These are phyloP conservation scores for Lysandra bellargus DNA, from an alignment of 2,888 invertebrate genomes.

Conservation along the genomic window DNA sequence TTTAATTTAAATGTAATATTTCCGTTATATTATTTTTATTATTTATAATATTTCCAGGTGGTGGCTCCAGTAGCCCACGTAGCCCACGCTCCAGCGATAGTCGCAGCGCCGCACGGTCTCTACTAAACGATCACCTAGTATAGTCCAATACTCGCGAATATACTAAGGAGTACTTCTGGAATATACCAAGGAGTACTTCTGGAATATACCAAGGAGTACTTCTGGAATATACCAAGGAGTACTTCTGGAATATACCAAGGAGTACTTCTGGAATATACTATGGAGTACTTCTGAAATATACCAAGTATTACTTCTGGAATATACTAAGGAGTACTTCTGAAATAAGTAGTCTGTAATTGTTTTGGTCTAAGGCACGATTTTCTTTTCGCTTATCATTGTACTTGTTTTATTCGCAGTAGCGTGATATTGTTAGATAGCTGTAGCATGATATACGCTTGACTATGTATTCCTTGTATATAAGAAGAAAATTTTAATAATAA, in stretches of 20 bases:
- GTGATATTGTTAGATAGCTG: neutral
- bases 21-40: neutral
- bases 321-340: constrained; percentile 3
- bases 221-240: neutral
- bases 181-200: neutral
- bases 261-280: neutral
- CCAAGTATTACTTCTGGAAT: neutral
- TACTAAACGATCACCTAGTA: constrained; percentile 41
- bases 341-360: constrained; percentile 12
- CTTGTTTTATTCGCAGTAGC: neutral
- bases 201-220: neutral
- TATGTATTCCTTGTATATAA: constrained; percentile 13
- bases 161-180: neutral
- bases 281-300: constrained; percentile 9
- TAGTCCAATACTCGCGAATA: constrained; percentile 20
- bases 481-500: neutral
- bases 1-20: neutral
- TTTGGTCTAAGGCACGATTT: constrained; percentile 8
- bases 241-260: neutral
- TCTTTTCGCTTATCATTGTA: neutral
- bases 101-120: constrained; percentile 59
- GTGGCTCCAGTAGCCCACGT: constrained; percentile 65
- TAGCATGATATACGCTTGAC: neutral
- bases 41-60: constrained; percentile 40
- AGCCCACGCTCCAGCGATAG: constrained; percentile 60